phyloP scores from a whole-genome alignment of 2,113 vertebrate genomes.

The Gadus macrocephalus region DNA sequence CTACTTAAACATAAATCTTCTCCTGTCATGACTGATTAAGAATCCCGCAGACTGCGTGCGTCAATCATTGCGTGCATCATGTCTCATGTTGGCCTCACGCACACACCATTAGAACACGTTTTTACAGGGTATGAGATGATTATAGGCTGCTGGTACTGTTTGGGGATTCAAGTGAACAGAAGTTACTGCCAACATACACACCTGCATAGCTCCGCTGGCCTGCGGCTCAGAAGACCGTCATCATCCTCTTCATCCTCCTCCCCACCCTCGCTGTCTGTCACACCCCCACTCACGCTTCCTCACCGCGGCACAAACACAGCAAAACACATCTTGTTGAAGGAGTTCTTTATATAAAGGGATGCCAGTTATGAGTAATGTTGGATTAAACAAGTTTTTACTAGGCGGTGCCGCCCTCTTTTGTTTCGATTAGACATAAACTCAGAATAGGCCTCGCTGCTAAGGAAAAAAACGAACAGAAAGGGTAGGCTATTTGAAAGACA shows the following conservation, averaged over 20 bases:
- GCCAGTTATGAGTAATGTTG: conserved; percentile 50
- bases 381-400: conserved; percentile 49
- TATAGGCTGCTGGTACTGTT: conserved; percentile 62
- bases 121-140: conserved; percentile 67
- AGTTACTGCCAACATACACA: conserved; percentile 69
- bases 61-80: conserved; percentile 39
- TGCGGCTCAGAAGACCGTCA: conserved; percentile 56
- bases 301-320: no score
- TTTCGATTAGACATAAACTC: conserved; percentile 31
- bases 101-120: conserved; percentile 59
- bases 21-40: conserved; percentile 52
- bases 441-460: conserved; percentile 24
- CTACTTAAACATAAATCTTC: conserved; percentile 43
- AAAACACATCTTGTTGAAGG: conserved; percentile 41
- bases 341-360: conserved; percentile 43
- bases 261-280: background rate
- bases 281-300: background rate
- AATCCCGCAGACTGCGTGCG: conserved; percentile 33
- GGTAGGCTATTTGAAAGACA: background rate
- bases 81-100: conserved; percentile 29
- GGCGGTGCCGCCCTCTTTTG: conserved; percentile 22
- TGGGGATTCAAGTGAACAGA: conserved; percentile 55
- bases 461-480: background rate
- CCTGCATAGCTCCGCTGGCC: conserved; percentile 62
- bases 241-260: conserved; percentile 43